Evolutionary conservation across 2,113 vertebrate species (phyloP).

Genomic region (Bos javanicus): DNA sequence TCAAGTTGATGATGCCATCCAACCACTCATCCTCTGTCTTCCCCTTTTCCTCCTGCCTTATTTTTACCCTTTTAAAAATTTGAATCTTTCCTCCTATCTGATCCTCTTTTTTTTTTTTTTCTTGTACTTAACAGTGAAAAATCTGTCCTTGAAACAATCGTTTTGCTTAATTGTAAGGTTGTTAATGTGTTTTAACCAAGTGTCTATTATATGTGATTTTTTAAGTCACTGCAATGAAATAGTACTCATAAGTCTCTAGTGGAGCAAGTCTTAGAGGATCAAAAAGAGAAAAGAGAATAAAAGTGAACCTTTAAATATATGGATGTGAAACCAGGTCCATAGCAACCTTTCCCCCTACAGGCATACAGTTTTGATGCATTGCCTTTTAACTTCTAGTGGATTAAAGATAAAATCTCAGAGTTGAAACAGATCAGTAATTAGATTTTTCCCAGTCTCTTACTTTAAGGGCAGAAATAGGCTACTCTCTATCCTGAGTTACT

Average conservation of each 20-base stretch:
- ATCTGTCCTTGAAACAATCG: neutral
- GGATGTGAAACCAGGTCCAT: neutral
- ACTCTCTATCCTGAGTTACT: constrained; percentile 28
- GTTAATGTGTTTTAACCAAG: neutral
- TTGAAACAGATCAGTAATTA: constrained; percentile 68
- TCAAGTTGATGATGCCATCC: neutral
- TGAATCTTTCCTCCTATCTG: neutral
- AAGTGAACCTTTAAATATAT: constrained; percentile 30
- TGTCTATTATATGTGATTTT: constrained; percentile 8
- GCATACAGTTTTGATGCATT: constrained; percentile 43
- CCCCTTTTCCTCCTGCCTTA: neutral
- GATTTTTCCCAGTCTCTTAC: constrained; percentile 48
- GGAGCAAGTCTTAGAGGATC: neutral
- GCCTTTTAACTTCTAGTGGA: constrained; percentile 64
- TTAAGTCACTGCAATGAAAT: neutral
- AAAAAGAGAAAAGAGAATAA: constrained; percentile 21
- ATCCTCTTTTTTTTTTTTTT: neutral
- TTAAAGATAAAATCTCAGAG: constrained; percentile 66
- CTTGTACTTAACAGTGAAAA: neutral
- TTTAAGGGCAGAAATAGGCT: constrained; percentile 41
- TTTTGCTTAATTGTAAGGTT: neutral
- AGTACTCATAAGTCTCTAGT: neutral
- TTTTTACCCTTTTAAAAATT: neutral
- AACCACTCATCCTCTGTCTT: neutral
- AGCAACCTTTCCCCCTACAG: constrained; percentile 34